Percentiles rank a stretch among this genome's conserved stretches.
phyloP scores from a whole-genome alignment of 2,888 invertebrate species.

The Cephus sareptanus region DNA sequence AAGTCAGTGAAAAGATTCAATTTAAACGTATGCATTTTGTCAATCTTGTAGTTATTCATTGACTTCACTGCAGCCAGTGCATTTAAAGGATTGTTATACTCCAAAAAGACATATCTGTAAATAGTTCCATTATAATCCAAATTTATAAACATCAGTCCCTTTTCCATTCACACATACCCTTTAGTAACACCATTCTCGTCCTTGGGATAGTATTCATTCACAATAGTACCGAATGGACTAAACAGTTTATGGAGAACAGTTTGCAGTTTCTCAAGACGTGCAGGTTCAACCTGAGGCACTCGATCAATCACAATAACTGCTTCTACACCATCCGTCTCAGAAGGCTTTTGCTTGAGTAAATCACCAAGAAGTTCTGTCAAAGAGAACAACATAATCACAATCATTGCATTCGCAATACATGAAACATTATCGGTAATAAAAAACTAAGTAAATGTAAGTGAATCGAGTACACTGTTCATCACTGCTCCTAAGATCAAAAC shows the following conservation, averaged over 20 bases:
- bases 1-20: slow-evolving; percentile 96
- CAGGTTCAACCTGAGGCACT: slow-evolving; percentile 93
- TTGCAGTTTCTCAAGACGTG: slow-evolving; percentile 91
- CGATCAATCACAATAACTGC: slow-evolving; percentile 97
- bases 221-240: slow-evolving; percentile 86
- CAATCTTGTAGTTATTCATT: slow-evolving; percentile 93
- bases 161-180: slow-evolving; percentile 68
- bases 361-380: slow-evolving; percentile 90
- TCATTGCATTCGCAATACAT: background rate
- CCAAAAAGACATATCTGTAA: slow-evolving; percentile 86
- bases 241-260: slow-evolving; percentile 92
- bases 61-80: slow-evolving; percentile 91
- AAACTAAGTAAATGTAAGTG: background rate
- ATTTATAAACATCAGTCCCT: background rate
- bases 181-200: slow-evolving; percentile 86
- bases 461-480: background rate
- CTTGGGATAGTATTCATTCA: slow-evolving; percentile 90
- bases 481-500: background rate
- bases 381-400: slow-evolving; percentile 11
- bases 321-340: slow-evolving; percentile 96
- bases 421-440: background rate
- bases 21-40: slow-evolving; percentile 93
- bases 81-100: slow-evolving; percentile 84
- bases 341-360: slow-evolving; percentile 87
- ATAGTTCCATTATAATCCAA: slow-evolving; percentile 5